Evolutionary conservation across 2,797 vertebrate species (phyloP).

Genomic region (Neostethus bicornis): DNA sequence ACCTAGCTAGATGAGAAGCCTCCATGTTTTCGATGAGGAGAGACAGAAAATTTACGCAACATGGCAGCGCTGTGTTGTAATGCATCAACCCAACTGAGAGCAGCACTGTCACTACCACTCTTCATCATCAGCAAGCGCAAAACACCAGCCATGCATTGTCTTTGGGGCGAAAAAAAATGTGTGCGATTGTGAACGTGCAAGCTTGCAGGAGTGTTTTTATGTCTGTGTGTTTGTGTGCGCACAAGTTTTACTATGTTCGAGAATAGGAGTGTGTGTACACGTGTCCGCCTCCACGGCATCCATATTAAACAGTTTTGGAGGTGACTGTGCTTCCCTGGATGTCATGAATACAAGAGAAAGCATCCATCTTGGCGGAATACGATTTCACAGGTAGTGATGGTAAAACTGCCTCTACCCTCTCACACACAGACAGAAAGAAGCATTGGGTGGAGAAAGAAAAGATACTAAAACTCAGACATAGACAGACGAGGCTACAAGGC

Average conservation of each 20-base stretch:
- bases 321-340: slow-evolving; percentile 82
- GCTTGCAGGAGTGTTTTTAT: slow-evolving; percentile 31
- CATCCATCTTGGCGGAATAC: slow-evolving; percentile 83
- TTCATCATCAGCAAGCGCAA: slow-evolving; percentile 76
- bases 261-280: slow-evolving; percentile 47
- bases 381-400: slow-evolving; percentile 85
- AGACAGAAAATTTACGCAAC: slow-evolving; percentile 74
- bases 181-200: slow-evolving; percentile 28
- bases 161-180: slow-evolving; percentile 70
- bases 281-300: slow-evolving; percentile 68
- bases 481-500: slow-evolving; percentile 67
- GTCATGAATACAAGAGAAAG: slow-evolving; percentile 84
- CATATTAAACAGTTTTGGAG: slow-evolving; percentile 81
- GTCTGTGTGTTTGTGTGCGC: slow-evolving; percentile 30
- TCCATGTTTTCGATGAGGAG: slow-evolving; percentile 77
- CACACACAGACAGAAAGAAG: slow-evolving; percentile 62
- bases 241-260: slow-evolving; percentile 27
- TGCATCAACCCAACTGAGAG: slow-evolving; percentile 73
- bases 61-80: slow-evolving; percentile 77
- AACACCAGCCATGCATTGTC: slow-evolving; percentile 77
- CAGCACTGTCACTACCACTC: slow-evolving; percentile 78
- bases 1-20: slow-evolving; percentile 63
- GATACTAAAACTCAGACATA: slow-evolving; percentile 59
- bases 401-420: slow-evolving; percentile 76
- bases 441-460: slow-evolving; percentile 60